phyloP scores from a whole-genome alignment of 2,888 invertebrate species.

The Charanyca ferruginea region DNA sequence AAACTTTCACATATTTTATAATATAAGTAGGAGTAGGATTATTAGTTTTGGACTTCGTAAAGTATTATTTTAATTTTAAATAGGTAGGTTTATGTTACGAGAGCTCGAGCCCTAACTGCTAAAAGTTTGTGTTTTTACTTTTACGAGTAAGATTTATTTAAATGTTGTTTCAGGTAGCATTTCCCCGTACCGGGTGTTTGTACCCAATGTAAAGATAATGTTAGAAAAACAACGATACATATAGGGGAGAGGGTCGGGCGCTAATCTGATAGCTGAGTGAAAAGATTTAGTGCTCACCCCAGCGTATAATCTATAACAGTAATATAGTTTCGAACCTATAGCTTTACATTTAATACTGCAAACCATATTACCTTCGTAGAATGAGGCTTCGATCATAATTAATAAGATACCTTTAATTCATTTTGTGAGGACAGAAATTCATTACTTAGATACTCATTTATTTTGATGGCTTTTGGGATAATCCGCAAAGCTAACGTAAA shows the following conservation, averaged over 20 bases:
- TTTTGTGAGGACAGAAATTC: constrained; percentile 51
- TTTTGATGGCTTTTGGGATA: constrained; percentile 55
- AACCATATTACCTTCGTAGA: constrained; percentile 36
- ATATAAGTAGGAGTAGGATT: too few species aligned
- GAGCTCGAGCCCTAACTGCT: not conserved
- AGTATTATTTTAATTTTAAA: not conserved
- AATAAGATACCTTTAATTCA: constrained; percentile 41
- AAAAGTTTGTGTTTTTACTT: not conserved
- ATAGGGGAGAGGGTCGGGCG: constrained; percentile 77
- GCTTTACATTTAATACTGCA: constrained; percentile 21
- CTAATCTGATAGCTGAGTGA: constrained; percentile 86
- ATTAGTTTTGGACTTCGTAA: not conserved
- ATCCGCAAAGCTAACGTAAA: constrained; percentile 51
- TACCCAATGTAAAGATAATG: constrained; percentile 83
- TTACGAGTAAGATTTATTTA: constrained; percentile 61
- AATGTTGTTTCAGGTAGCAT: constrained; percentile 78
- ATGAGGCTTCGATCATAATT: constrained; percentile 46
- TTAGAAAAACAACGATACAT: constrained; percentile 85
- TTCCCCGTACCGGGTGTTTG: constrained; percentile 69
- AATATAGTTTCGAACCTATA: constrained; percentile 40
- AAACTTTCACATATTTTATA: too few species aligned
- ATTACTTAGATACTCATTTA: constrained; percentile 58
- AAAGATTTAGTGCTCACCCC: constrained; percentile 85
- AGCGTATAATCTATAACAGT: constrained; percentile 77
- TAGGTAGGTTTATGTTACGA: not conserved